These are phyloP conservation scores for Parnassius glacialis DNA, from an alignment of 2,888 invertebrate genomes.

Conservation along the genomic window DNA sequence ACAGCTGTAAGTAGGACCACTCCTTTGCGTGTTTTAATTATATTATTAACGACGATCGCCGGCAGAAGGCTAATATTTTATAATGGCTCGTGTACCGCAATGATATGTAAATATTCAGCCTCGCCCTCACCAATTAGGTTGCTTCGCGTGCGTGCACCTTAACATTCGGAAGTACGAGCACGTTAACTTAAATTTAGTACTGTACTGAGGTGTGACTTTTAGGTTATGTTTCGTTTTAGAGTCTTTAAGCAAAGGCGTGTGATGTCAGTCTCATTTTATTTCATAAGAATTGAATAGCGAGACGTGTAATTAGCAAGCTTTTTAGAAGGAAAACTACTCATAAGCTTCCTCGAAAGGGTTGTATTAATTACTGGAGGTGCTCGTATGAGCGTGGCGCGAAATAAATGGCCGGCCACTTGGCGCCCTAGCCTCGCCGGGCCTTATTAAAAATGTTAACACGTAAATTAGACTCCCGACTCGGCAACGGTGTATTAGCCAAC, in stretches of 20 bases:
- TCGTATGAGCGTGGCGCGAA: constrained; percentile 63
- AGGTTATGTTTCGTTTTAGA: constrained; percentile 36
- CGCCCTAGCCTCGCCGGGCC: constrained; percentile 72
- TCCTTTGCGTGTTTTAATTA: constrained; percentile 80
- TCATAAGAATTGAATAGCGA: constrained; percentile 50
- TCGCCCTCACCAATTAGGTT: constrained; percentile 66
- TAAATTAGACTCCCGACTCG: constrained; percentile 69
- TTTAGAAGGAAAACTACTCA: constrained; percentile 78
- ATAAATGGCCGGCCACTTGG: constrained; percentile 77
- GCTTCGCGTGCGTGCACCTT: constrained; percentile 72
- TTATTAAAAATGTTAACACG: constrained; percentile 80
- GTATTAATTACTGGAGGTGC: constrained; percentile 77
- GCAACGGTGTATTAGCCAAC: constrained; percentile 73
- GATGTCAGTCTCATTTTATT: constrained; percentile 28
- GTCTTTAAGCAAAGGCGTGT: constrained; percentile 18
- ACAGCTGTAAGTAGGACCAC: constrained; percentile 69
- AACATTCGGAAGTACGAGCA: constrained; percentile 73
- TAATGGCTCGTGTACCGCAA: constrained; percentile 76
- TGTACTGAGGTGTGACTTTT: constrained; percentile 60
- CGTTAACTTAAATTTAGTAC: constrained; percentile 65
- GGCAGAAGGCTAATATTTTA: constrained; percentile 77
- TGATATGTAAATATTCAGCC: constrained; percentile 79
- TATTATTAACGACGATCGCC: constrained; percentile 76
- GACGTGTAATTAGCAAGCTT: constrained; percentile 73
- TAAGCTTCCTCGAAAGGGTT: constrained; percentile 77